Conservation (phyloP, 2,888 invertebrate genomes). For the Nasonovia ribisnigri region DNA sequence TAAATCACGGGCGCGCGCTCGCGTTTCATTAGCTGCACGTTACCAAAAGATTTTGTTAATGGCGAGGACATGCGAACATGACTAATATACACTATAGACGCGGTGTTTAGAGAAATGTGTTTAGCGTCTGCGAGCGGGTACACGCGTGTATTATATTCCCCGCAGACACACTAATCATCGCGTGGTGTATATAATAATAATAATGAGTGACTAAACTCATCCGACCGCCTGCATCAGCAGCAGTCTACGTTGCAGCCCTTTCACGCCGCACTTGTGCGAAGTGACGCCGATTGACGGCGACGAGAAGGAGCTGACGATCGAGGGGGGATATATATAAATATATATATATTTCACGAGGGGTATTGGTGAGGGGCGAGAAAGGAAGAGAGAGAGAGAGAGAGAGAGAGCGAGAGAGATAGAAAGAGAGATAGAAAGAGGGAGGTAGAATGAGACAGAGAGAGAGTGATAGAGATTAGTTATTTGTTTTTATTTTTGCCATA, state of each 20-base stretch:
- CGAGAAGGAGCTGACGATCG: not conserved
- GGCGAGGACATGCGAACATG: not conserved
- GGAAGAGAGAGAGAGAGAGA: not conserved
- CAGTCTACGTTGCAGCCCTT: not conserved
- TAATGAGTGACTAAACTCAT: not conserved
- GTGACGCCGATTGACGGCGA: not conserved
- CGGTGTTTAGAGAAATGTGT: conserved; percentile 6
- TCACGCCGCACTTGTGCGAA: not conserved
- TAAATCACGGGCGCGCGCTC: conserved; percentile 43
- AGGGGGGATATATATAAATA: not conserved
- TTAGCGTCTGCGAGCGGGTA: conserved; percentile 15
- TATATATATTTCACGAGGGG: not conserved
- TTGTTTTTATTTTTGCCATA: not conserved
- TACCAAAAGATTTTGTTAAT: conserved; percentile 50
- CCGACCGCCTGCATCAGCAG: not conserved
- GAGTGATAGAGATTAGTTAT: not conserved
- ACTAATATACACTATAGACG: not conserved
- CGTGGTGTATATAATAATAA: not conserved
- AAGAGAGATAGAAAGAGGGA: not conserved
- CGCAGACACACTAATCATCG: conserved; percentile 57
- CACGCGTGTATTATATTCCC: conserved; percentile 29
- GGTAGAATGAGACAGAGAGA: not conserved
- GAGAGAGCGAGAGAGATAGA: too few species aligned
- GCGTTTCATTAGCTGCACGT: not conserved
- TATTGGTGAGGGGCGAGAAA: not conserved